Evolutionary conservation across 92 coral and sea anemone species (phyloP).

Genomic region (Phenganax stokvisi): DNA sequence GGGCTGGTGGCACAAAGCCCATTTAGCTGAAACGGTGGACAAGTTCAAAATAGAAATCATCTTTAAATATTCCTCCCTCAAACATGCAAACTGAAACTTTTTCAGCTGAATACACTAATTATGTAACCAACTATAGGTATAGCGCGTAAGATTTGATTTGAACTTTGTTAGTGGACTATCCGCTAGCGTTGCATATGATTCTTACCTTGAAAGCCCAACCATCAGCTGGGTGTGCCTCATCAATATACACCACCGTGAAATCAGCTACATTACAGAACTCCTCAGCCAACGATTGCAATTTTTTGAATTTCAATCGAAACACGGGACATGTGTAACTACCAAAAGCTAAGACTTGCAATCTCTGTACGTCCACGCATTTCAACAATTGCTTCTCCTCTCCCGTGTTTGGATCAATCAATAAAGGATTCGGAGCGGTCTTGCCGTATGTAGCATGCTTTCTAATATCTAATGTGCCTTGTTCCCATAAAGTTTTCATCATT

Average conservation of each 20-base stretch:
- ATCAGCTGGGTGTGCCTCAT: constrained; percentile 76
- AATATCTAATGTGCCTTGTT: constrained; percentile 46
- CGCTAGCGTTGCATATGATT: background rate
- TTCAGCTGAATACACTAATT: no score
- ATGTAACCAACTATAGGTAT: no score
- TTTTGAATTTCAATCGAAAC: constrained; percentile 63
- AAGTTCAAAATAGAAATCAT: no score
- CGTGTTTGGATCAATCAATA: constrained; percentile 62
- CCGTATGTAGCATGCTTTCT: constrained; percentile 52
- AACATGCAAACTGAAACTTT: no score
- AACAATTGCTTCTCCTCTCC: constrained; percentile 48
- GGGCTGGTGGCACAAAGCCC: no score
- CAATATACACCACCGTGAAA: constrained; percentile 61
- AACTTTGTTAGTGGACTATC: background rate
- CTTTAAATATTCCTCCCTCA: no score
- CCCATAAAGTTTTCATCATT: constrained; percentile 54
- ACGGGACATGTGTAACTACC: constrained; percentile 96
- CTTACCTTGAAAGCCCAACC: constrained; percentile 82
- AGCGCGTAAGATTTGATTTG: no score
- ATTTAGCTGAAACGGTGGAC: no score
- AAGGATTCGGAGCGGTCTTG: constrained; percentile 66
- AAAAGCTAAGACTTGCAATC: constrained; percentile 80
- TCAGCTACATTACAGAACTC: constrained; percentile 60
- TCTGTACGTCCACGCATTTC: constrained; percentile 59
- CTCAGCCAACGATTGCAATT: constrained; percentile 57